phyloP scores from a whole-genome alignment of 2,888 invertebrate genomes.

The Hoplodrina ambigua region DNA sequence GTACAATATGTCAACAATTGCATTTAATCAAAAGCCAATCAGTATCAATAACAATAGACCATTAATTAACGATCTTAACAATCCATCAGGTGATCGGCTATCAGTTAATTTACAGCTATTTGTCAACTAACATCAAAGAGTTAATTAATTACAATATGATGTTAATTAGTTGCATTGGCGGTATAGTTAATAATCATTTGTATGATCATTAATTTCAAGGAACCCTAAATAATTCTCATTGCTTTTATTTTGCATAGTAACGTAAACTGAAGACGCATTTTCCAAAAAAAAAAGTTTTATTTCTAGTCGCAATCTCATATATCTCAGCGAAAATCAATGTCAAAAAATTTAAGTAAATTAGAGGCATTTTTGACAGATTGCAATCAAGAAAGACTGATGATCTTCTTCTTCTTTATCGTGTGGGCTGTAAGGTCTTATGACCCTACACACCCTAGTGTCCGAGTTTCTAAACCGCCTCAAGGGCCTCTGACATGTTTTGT shows the following conservation, averaged over 20 bases:
- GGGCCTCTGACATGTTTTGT: no score
- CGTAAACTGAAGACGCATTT: neutral
- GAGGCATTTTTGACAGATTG: no score
- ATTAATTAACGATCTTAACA: constrained; percentile 50
- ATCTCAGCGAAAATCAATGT: no score
- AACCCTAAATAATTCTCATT: no score
- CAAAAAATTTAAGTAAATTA: no score
- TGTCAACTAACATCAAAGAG: constrained; percentile 38
- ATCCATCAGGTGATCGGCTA: constrained; percentile 50
- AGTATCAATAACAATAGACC: constrained; percentile 40
- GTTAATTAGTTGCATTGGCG: constrained; percentile 30
- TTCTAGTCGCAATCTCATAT: no score
- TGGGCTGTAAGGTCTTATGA: no score
- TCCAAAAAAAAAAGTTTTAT: no score
- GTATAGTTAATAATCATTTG: constrained; percentile 10
- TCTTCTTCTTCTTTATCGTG: no score
- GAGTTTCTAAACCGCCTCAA: no score
- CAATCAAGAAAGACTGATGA: no score
- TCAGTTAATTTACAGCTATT: constrained; percentile 39
- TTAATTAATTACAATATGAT: constrained; percentile 42
- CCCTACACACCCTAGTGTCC: no score
- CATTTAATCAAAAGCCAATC: constrained; percentile 35
- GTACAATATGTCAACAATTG: neutral
- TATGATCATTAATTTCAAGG: neutral
- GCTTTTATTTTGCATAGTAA: neutral